Evolutionary conservation across 2,113 vertebrate genomes (phyloP).

Genomic region (Acanthisitta chloris): DNA sequence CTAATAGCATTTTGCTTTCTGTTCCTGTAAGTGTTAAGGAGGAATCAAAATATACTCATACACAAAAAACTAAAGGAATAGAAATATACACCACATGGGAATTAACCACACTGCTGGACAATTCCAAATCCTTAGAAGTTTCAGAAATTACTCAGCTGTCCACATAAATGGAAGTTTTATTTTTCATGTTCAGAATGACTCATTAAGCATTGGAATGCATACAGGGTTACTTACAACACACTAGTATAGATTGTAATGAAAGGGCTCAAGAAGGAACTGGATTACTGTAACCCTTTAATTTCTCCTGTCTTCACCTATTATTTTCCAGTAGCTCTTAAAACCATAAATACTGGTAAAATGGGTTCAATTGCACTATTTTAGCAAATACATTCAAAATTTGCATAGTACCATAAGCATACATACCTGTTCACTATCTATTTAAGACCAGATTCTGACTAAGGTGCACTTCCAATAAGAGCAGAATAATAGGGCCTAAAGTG

Average conservation of each 20-base stretch:
- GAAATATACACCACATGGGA: conserved; percentile 45
- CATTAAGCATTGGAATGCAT: not conserved
- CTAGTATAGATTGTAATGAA: not conserved
- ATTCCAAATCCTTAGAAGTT: conserved; percentile 34
- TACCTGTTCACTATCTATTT: not conserved
- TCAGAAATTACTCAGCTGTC: conserved; percentile 37
- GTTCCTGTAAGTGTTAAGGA: conserved; percentile 60
- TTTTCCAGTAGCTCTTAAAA: not conserved
- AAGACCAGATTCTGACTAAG: not conserved
- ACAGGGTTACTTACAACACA: not conserved
- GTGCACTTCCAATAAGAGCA: not conserved
- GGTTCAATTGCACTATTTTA: not conserved
- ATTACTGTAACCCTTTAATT: not conserved
- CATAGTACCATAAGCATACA: not conserved
- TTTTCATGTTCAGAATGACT: conserved; percentile 3
- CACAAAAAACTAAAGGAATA: conserved; percentile 6
- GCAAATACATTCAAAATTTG: not conserved
- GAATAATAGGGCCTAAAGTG: not conserved
- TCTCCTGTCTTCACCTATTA: not conserved
- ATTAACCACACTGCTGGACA: conserved; percentile 6
- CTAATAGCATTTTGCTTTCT: conserved; percentile 62
- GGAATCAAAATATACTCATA: conserved; percentile 31
- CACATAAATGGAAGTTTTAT: not conserved
- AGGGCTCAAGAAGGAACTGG: not conserved
- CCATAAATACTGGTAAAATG: not conserved